phyloP scores from a whole-genome alignment of 2,797 vertebrate genomes.

The Pantherophis vulpinus region DNA sequence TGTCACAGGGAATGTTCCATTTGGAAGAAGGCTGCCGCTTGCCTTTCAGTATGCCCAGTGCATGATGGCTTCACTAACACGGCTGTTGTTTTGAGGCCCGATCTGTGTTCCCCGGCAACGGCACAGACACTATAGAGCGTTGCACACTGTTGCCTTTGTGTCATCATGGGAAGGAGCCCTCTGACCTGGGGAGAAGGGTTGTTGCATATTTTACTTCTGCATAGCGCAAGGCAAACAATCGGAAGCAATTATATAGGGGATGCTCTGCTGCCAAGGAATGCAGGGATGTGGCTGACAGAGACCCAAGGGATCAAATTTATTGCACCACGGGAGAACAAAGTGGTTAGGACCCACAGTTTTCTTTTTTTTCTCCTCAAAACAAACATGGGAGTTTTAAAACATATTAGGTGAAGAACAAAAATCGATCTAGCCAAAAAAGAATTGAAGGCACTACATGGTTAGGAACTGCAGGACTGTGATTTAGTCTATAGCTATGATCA shows the following conservation, averaged over 20 bases:
- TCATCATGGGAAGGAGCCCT: neutral
- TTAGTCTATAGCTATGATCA: no score
- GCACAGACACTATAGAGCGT: neutral
- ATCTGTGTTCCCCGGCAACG: neutral
- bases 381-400: neutral
- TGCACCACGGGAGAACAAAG: constrained; percentile 52
- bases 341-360: constrained; percentile 1
- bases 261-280: neutral
- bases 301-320: constrained; percentile 36
- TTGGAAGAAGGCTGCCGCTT: neutral
- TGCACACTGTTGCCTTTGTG: no score
- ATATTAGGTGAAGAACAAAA: neutral
- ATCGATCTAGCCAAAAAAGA: neutral
- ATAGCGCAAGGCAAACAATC: neutral
- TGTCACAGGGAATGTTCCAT: neutral
- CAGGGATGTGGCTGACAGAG: neutral
- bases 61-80: neutral
- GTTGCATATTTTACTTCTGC: neutral
- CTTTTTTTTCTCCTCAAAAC: neutral
- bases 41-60: neutral
- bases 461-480: neutral
- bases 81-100: neutral
- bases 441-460: neutral
- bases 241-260: neutral
- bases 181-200: neutral